Base-by-base conservation (phyloP, 2,888 invertebrate species). In the Heliconius erato region DNA sequence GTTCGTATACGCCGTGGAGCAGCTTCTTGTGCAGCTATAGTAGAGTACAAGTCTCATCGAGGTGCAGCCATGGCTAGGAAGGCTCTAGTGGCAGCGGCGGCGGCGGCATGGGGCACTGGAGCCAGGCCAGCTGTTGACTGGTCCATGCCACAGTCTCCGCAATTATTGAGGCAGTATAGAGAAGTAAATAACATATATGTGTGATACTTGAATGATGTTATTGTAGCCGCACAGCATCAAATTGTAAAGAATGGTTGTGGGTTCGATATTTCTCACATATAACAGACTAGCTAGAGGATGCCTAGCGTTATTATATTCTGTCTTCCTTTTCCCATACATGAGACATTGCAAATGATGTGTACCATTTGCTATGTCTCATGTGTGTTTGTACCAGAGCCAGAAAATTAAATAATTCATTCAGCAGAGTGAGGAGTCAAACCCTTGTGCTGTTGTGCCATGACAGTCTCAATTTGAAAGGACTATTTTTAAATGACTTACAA, bases 31-130 rank as follows among this genome's bases (percentile, higher is more conserved):
- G 97, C 97, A 87, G 97, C 97, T 63, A 97, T 98, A 87, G 97
- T 98, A 32, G 97, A 97, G 89, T 98, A 97, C 91, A 96, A 97
- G 89, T 95, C 95, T 59, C 98, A 98, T 92, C 96, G 97, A 86
- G 97, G 97, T 35, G 97, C 96, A 2, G 95, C 95, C 26, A 95
- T 94, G 94, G 95, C 95, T 54, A 91, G 94, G 85, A 95, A 95
- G 90, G 94, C 94, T 86, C 91, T 96, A 85, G 96, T 96, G 88
- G 95, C 97, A 59, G 94, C 97, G 9, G 96, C 97, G 0, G 89
- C 94, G 32, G 95, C 95, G 28, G 95, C 94, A 11, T 95, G 95
- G 95, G 95, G 95, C 89, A 90, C 91, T 87, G 95, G 95, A 72
- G 95, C 95, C 72, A 88, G 95, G 1, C 95, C 95, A 63, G 92